Evolutionary conservation across 2,113 vertebrate species (phyloP).

Genomic region (Varanus salvator): DNA sequence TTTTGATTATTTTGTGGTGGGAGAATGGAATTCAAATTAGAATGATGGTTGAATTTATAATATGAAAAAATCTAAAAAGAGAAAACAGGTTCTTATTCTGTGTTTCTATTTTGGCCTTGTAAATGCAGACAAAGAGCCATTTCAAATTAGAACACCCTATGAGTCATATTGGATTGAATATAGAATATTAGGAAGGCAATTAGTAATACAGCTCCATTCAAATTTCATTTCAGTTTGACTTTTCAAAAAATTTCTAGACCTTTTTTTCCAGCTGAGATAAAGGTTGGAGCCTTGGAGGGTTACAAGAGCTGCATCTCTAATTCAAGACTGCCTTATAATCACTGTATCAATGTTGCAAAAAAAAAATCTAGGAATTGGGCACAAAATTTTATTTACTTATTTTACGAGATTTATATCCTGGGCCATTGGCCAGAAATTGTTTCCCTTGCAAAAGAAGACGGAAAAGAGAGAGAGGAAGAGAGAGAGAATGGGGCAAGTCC

Average conservation of each 20-base stretch:
- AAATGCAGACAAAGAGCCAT: not conserved
- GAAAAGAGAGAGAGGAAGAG: too few species aligned
- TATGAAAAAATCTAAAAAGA: not conserved
- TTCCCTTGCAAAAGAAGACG: not conserved
- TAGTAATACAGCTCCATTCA: not conserved
- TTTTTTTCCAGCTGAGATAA: not conserved
- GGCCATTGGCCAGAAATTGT: not conserved
- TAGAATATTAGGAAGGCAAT: not conserved
- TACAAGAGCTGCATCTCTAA: not conserved
- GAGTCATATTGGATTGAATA: not conserved
- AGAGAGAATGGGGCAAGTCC: not conserved
- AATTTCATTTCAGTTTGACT: not conserved
- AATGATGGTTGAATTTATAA: not conserved
- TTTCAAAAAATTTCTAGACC: not conserved
- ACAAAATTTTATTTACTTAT: too few species aligned
- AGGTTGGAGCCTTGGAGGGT: not conserved
- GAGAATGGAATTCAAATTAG: not conserved
- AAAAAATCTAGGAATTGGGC: not conserved
- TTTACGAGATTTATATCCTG: too few species aligned
- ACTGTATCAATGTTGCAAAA: not conserved
- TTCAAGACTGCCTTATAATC: not conserved
- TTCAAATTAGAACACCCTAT: not conserved
- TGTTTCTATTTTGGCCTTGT: not conserved
- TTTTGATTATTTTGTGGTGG: not conserved
- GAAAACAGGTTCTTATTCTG: not conserved